A percentile compares a stretch with the other conserved stretches of the same genome.
Conservation (phyloP, 2,113 vertebrate genomes). For the Mionectes macconnelli region DNA sequence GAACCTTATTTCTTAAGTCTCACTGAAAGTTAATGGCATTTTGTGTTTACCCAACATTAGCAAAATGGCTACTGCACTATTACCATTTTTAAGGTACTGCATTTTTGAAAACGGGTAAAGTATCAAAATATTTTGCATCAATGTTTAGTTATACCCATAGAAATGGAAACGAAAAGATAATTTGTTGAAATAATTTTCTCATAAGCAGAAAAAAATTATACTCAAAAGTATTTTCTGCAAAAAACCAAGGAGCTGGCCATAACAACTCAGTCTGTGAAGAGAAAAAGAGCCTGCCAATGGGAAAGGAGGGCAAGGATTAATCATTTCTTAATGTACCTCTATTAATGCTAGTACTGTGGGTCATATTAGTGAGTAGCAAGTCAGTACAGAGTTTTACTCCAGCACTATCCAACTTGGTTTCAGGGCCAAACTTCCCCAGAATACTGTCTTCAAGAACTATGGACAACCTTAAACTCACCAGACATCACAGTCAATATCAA, state of each 20-base stretch:
- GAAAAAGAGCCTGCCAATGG: not conserved
- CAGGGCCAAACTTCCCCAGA: not conserved
- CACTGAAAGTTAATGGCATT: not conserved
- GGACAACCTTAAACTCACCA: not conserved
- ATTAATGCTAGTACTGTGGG: not conserved
- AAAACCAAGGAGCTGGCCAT: not conserved
- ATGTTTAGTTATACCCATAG: not conserved
- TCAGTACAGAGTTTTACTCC: not conserved
- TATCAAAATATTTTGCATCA: not conserved
- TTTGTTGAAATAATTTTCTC: not conserved
- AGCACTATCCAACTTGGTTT: not conserved
- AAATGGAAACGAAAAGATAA: not conserved
- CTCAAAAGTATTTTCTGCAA: not conserved
- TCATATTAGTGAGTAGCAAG: not conserved
- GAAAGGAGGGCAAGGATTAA: not conserved
- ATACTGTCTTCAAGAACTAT: not conserved
- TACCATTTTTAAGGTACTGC: not conserved
- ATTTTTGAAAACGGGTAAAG: not conserved
- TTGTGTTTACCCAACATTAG: not conserved
- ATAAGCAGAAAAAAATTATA: not conserved
- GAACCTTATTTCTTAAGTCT: not conserved
- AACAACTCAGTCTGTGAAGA: not conserved
- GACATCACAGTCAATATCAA: not conserved
- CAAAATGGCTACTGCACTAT: not conserved
- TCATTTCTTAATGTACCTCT: not conserved